These are phyloP conservation scores for Calameuta pallipes DNA, from an alignment of 2,888 invertebrate genomes.

Conservation along the genomic window DNA sequence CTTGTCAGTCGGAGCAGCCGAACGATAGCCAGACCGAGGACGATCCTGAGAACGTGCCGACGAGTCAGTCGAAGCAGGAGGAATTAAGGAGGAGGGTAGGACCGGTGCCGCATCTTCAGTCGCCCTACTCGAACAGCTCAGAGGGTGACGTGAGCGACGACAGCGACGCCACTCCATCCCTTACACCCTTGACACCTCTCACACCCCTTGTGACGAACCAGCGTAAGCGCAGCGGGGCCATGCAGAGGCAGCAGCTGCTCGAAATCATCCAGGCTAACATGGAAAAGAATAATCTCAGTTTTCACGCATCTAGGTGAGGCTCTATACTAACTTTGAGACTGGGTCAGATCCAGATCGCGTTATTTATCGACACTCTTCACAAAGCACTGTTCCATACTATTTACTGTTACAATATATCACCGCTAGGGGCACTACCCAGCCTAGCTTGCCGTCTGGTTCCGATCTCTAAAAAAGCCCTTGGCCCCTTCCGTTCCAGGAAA, in stretches of 20 bases:
- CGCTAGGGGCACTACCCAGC: neutral
- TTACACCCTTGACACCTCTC: constrained; percentile 63
- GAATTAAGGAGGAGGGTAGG: constrained; percentile 59
- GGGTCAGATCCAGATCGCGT: neutral
- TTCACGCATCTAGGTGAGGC: constrained; percentile 82
- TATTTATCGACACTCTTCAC: neutral
- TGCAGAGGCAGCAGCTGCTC: constrained; percentile 84
- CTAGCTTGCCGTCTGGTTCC: neutral
- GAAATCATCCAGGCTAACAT: constrained; percentile 91
- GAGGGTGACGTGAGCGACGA: constrained; percentile 62
- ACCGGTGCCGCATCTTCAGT: constrained; percentile 58
- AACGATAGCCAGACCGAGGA: constrained; percentile 67
- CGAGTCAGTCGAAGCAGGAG: constrained; percentile 58
- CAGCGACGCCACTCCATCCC: constrained; percentile 55
- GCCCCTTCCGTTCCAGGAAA: constrained; percentile 44
- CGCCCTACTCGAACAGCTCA: constrained; percentile 61
- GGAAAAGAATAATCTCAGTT: constrained; percentile 90
- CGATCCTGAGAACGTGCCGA: constrained; percentile 59
- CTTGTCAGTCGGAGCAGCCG: constrained; percentile 64
- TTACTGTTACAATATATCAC: neutral
- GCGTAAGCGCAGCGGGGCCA: constrained; percentile 77
- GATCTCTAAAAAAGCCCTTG: neutral
- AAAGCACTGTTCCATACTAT: no score
- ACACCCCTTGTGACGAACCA: constrained; percentile 67
- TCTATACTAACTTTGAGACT: neutral